phyloP scores from a whole-genome alignment of 2,888 invertebrate species.

The Pinctada fucata region DNA sequence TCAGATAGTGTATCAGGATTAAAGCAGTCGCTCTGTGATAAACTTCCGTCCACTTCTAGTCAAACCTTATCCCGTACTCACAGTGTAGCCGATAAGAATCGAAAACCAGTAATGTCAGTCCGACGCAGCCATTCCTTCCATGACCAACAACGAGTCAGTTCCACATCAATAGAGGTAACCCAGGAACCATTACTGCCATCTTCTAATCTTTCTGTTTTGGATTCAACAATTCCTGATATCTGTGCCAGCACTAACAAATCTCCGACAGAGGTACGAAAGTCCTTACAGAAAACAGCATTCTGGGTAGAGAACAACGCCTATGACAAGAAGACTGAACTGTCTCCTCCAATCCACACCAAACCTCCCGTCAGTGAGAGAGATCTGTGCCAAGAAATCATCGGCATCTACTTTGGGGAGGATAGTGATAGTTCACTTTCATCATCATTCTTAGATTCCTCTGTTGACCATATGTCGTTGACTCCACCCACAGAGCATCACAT shows the following conservation, averaged over 20 bases:
- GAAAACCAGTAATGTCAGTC: not conserved
- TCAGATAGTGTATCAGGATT: not conserved
- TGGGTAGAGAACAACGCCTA: slow-evolving; percentile 40
- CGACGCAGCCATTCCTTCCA: not conserved
- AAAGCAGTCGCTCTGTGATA: not conserved
- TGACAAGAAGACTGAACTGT: slow-evolving; percentile 7
- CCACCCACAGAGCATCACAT: slow-evolving; percentile 28
- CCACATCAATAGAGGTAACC: slow-evolving; percentile 6
- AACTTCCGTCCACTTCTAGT: not conserved
- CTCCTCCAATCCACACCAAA: slow-evolving; percentile 27
- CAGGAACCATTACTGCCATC: not conserved
- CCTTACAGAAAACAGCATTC: slow-evolving; percentile 41
- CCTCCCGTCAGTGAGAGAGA: slow-evolving; percentile 51
- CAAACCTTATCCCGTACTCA: not conserved
- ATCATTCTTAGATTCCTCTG: slow-evolving; percentile 34
- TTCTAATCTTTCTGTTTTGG: not conserved
- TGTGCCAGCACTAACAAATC: slow-evolving; percentile 31
- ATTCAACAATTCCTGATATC: slow-evolving; percentile 11
- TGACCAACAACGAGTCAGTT: not conserved
- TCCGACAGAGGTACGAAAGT: slow-evolving; percentile 30
- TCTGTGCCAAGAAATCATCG: slow-evolving; percentile 56
- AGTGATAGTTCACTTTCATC: slow-evolving; percentile 40
- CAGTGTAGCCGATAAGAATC: not conserved
- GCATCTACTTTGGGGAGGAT: slow-evolving; percentile 59
- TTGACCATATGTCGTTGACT: slow-evolving; percentile 16